These are phyloP conservation scores for Antrozous pallidus DNA, from an alignment of 2,797 vertebrate species.

Conservation along the genomic window DNA sequence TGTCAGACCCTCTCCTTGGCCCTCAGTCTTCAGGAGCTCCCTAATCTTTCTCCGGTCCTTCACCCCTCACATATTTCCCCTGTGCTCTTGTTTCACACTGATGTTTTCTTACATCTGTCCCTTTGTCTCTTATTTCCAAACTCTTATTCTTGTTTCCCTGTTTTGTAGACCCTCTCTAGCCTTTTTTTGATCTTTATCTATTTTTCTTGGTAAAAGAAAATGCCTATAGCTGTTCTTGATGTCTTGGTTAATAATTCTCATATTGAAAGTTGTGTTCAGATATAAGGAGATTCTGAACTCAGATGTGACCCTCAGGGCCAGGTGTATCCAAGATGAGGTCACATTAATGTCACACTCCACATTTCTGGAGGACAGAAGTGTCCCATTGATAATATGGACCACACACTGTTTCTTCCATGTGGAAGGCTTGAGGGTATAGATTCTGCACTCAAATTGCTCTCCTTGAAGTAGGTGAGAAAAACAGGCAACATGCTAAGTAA, in stretches of 20 bases:
- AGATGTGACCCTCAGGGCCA: background rate
- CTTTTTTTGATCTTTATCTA: background rate
- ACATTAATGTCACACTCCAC: rapidly evolving
- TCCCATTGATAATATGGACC: rapidly evolving
- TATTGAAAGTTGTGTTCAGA: background rate
- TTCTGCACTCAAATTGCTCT: background rate
- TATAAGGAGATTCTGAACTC: background rate
- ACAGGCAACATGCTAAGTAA: rapidly evolving
- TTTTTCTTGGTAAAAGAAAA: background rate
- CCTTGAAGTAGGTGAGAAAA: background rate
- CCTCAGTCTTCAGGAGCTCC: rapidly evolving
- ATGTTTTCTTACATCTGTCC: rapidly evolving
- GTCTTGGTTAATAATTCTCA: background rate
- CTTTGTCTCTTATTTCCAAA: background rate
- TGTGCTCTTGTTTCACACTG: rapidly evolving
- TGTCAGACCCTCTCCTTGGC: too few species aligned
- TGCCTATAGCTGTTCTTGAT: background rate
- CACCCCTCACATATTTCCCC: too few species aligned
- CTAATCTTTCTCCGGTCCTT: background rate
- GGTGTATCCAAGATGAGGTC: too few species aligned
- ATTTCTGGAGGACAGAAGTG: background rate
- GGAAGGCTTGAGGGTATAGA: rapidly evolving
- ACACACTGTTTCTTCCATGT: rapidly evolving
- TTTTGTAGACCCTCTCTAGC: background rate
- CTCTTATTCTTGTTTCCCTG: background rate